Percentiles rank a stretch among this genome's conserved stretches.
These are phyloP conservation scores for Patella caerulea DNA, from an alignment of 2,888 invertebrate species.

Conservation along the genomic window DNA sequence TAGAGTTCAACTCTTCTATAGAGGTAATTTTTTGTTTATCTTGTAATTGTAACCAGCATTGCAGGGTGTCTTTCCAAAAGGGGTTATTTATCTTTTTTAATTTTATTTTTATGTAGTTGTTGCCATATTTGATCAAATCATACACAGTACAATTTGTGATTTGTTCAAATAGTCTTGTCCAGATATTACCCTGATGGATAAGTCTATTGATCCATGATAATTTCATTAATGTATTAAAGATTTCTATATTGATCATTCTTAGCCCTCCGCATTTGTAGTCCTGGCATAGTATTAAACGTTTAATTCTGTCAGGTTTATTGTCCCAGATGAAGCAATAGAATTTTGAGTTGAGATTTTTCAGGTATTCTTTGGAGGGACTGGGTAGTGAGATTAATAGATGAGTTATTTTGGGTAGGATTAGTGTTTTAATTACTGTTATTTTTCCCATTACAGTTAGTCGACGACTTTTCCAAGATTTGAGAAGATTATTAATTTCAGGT, in stretches of 20 bases:
- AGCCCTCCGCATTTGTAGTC: background rate
- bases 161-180: background rate
- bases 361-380: background rate
- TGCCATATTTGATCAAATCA: background rate
- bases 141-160: background rate
- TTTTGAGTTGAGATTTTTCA: background rate
- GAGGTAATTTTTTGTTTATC: no score
- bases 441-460: background rate
- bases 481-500: background rate
- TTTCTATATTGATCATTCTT: background rate
- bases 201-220: background rate
- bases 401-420: conserved; percentile 1
- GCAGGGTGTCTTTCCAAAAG: background rate
- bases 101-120: background rate
- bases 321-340: background rate
- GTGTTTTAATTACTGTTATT: background rate
- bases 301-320: background rate
- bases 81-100: background rate
- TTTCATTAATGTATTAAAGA: background rate
- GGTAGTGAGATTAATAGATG: background rate
- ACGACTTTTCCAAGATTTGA: background rate
- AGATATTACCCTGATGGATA: background rate
- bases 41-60: background rate
- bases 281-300: background rate
- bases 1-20: background rate